Conservation (phyloP, 2,797 vertebrate species). For the Cyprinella venusta region DNA sequence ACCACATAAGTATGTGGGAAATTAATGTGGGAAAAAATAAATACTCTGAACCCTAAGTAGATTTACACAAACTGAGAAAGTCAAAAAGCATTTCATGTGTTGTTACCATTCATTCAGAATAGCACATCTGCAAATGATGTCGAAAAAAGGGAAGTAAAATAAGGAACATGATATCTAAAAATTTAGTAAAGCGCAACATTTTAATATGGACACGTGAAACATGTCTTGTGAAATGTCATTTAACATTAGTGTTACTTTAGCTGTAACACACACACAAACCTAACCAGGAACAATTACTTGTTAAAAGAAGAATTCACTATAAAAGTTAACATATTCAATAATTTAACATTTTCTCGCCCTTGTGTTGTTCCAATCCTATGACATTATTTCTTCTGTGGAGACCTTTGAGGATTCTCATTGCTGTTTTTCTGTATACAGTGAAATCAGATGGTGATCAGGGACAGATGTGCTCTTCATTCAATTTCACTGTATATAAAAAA, state of each 20-base stretch:
- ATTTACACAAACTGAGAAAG: too few relatives aligned
- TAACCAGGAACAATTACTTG: neutral
- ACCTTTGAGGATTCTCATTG: neutral
- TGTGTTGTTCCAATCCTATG: neutral
- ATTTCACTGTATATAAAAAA: too few relatives aligned
- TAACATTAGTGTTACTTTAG: neutral
- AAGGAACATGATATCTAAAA: slow-evolving; percentile 4
- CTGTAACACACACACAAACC: neutral
- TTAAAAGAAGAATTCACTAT: neutral
- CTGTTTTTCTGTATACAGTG: neutral
- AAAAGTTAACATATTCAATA: neutral
- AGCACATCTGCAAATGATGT: neutral
- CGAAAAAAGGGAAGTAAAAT: slow-evolving; percentile 14
- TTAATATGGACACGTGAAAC: neutral
- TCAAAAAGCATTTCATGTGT: neutral
- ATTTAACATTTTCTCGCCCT: neutral
- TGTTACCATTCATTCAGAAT: neutral
- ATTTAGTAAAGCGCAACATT: neutral
- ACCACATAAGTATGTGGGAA: too few relatives aligned
- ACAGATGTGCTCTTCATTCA: neutral
- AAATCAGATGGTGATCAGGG: neutral
- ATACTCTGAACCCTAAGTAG: too few relatives aligned
- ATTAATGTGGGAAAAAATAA: too few relatives aligned
- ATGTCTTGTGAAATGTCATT: slow-evolving; percentile 21
- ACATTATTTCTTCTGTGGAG: neutral